Percentiles rank a stretch among this genome's conserved stretches.
Conservation (phyloP, 2,888 invertebrate species). For the Thysanoteuthis rhombus region DNA sequence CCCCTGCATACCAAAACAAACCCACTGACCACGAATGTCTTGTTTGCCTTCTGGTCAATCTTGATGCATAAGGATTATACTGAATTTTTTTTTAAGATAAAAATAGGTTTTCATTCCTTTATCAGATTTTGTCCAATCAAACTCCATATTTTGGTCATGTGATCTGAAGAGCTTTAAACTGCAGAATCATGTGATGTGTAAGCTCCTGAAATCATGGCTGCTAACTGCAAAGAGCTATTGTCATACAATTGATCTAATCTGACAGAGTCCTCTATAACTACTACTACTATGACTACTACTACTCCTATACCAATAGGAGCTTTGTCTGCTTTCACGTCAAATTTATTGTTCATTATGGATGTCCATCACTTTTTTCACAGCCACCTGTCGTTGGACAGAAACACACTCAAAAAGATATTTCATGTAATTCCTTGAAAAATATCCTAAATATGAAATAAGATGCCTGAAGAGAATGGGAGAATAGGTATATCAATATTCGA, state of each 20-base stretch:
- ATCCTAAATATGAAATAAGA: neutral
- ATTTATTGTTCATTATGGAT: neutral
- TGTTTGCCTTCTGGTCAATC: neutral
- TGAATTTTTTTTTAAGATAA: neutral
- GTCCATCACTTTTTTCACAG: neutral
- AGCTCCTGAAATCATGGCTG: neutral
- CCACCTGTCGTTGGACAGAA: neutral
- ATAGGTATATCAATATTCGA: neutral
- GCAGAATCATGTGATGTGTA: neutral
- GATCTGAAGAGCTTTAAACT: neutral
- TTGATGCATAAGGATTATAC: neutral
- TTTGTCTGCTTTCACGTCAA: neutral
- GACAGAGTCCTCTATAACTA: neutral
- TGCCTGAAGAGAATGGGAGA: neutral
- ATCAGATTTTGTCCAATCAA: neutral
- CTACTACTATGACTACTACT: neutral
- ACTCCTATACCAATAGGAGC: neutral
- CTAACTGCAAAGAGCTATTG: neutral
- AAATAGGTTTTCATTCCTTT: neutral
- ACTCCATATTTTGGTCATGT: neutral
- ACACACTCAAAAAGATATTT: neutral
- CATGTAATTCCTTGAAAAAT: neutral
- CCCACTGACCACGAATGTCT: neutral
- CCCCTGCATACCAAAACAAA: neutral
- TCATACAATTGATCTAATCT: neutral